Conservation (phyloP, 2,113 vertebrate genomes). For the Psettodes erumei region DNA sequence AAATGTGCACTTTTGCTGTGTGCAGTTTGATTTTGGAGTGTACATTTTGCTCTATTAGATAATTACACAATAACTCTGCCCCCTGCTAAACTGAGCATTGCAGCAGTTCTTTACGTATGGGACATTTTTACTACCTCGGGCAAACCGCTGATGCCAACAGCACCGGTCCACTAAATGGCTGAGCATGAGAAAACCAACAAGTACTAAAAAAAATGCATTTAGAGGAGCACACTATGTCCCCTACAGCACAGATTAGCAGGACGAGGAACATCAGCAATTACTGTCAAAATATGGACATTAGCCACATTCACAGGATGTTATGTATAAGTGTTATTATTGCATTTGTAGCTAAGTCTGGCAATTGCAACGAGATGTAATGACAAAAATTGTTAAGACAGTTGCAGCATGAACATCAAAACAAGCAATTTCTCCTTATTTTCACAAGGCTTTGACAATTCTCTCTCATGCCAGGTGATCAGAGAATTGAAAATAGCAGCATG, state of each 20-base stretch:
- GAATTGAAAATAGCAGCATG: not conserved
- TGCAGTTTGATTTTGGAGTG: not conserved
- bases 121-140: constrained; percentile 12
- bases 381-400: not conserved
- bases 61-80: not conserved
- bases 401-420: not conserved
- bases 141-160: not conserved
- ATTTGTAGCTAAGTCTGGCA: not conserved
- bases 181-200: not conserved
- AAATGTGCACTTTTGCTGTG: not conserved
- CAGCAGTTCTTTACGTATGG: not conserved
- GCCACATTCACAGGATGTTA: not conserved
- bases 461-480: constrained; percentile 5
- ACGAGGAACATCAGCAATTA: not conserved
- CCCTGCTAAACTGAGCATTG: not conserved
- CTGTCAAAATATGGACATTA: not conserved
- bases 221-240: not conserved
- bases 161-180: constrained; percentile 9
- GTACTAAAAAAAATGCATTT: not conserved
- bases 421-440: not conserved
- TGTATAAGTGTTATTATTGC: not conserved
- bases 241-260: not conserved
- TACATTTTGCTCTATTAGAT: not conserved
- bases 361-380: not conserved
- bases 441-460: not conserved